Percentiles rank a stretch among this genome's conserved stretches.
Conservation (phyloP, 1,140 invertebrate species). For the Trichoplusia ni region DNA sequence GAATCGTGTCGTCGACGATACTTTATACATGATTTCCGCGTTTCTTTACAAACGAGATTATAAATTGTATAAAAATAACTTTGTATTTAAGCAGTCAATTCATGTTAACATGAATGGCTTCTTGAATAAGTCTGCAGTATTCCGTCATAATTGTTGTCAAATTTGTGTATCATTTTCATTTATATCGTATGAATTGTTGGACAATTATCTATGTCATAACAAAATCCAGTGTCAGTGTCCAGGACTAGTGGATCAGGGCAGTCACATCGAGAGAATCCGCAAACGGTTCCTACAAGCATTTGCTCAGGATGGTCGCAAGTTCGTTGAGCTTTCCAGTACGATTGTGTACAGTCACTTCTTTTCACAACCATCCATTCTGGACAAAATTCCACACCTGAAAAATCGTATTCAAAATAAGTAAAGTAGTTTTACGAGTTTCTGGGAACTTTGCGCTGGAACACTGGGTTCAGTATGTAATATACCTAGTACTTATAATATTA, state of each 20-base stretch:
- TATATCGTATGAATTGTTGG: constrained; percentile 43
- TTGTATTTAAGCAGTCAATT: too few relatives aligned
- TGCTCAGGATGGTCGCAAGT: constrained; percentile 52
- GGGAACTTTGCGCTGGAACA: too few relatives aligned
- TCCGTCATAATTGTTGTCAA: background rate
- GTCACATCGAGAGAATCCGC: constrained; percentile 56
- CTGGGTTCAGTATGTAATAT: too few relatives aligned
- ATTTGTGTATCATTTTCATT: background rate
- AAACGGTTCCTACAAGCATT: constrained; percentile 45
- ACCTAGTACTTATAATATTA: too few relatives aligned
- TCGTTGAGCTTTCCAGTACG: constrained; percentile 48
- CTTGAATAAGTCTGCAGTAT: too few relatives aligned
- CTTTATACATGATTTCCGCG: too few relatives aligned
- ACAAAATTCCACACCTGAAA: constrained; percentile 50
- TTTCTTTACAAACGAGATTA: too few relatives aligned
- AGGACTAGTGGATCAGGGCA: constrained; percentile 49
- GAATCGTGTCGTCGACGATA: too few relatives aligned
- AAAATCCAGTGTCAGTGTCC: constrained; percentile 53
- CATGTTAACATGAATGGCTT: too few relatives aligned
- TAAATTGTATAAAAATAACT: too few relatives aligned
- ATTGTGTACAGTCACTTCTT: constrained; percentile 42
- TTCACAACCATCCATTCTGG: constrained; percentile 50
- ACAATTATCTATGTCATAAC: constrained; percentile 56
- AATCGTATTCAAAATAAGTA: background rate
- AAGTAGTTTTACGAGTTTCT: background rate